Evolutionary conservation across 2,888 invertebrate genomes (phyloP), one percentile per base, ranked within the genome.

Genomic region (Troides oblongomaculatus): DNA sequence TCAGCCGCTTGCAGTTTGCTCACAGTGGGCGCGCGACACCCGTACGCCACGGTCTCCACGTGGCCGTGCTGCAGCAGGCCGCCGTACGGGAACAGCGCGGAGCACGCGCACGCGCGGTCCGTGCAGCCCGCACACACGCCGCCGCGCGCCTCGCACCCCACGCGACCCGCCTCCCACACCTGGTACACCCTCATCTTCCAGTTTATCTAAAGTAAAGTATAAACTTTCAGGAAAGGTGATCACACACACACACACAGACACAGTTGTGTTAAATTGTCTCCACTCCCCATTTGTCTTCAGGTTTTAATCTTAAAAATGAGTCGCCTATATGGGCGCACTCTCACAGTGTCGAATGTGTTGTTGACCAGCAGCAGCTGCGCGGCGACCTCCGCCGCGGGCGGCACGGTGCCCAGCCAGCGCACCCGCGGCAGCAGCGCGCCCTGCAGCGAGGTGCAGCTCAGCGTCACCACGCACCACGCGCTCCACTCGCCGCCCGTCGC

Each of bases 41-140:
- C 43, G n/a, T 53, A 68, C 12, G 50, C 12, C 21, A 64, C 36
- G 25, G 53, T 18, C n/a, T 64, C 53, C n/a, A 2, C 3, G 7
- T 59, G 59, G 1, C 25, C 64, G 39, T 50, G 78, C 0, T 0
- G 14, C 39, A 88, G 75, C 4, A 77, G 75, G 7, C 87, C 89
- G 23, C 79, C 73, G 4, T 78, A 43, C 0, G 87, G 88, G 4
- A 50, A 68, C 68, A 88, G 74, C 73, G 81, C 57, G 14, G 74
- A 76, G 77, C 89, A 88, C 4, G 84, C 68, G 78, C 89, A 89
- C 4, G 74, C 74, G 17, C 53, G 75, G 73, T 79, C 77, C 77
- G 0, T 0, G 18, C 46, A 88, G 74, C 5, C 77, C 76, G 8
- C 17, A 75, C 89, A 86, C 14, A 53, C 53, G 60, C 18, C 53